Evolutionary conservation across 2,888 invertebrate genomes (phyloP).

Genomic region (Lasioglossum figueresi): DNA sequence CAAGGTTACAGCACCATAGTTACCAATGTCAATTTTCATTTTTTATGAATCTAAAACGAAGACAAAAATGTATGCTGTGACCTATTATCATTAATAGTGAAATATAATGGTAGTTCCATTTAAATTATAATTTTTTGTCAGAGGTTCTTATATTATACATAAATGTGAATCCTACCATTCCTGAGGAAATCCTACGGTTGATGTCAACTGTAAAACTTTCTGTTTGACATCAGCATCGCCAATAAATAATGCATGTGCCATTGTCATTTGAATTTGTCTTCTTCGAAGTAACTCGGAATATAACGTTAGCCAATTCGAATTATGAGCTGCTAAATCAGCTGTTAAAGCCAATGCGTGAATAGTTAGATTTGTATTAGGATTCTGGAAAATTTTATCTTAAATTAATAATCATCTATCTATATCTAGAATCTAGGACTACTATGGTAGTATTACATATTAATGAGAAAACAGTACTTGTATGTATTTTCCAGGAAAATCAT

Average conservation of each 20-base stretch:
- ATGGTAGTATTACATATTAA: conserved; percentile 12
- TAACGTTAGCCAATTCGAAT: conserved; percentile 84
- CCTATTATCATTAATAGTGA: conserved; percentile 3
- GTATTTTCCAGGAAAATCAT: conserved; percentile 75
- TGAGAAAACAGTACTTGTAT: conserved; percentile 71
- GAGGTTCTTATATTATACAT: neutral
- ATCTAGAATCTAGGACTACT: neutral
- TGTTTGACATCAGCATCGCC: conserved; percentile 83
- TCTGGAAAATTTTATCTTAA: conserved; percentile 67
- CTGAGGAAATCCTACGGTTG: conserved; percentile 80
- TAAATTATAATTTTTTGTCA: neutral
- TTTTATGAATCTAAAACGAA: neutral
- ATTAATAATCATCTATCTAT: neutral
- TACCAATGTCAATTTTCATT: neutral
- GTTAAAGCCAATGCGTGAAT: conserved; percentile 85
- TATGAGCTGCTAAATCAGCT: conserved; percentile 84
- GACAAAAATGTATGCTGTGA: neutral
- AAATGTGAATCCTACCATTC: conserved; percentile 77
- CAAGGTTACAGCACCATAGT: neutral
- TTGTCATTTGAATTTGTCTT: conserved; percentile 84
- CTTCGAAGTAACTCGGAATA: conserved; percentile 83
- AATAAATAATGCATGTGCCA: conserved; percentile 85
- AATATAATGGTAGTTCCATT: conserved; percentile 9
- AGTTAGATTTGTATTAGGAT: conserved; percentile 84
- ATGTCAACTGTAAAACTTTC: conserved; percentile 82